These are phyloP conservation scores for Drosophila birchii DNA, from an alignment of 2,888 invertebrate species.

Conservation along the genomic window DNA sequence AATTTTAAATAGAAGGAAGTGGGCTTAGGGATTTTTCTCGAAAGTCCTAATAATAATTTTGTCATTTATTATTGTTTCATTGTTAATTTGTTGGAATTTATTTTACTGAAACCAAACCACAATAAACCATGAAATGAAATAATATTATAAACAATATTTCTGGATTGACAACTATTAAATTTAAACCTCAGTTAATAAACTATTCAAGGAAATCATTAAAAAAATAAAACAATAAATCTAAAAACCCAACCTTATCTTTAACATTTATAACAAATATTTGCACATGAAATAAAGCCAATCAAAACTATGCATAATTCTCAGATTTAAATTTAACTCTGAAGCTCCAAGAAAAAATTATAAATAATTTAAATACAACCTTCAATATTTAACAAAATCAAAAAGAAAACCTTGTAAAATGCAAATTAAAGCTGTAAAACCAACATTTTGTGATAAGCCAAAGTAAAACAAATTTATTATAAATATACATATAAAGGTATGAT, in stretches of 20 bases:
- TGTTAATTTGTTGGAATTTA: neutral
- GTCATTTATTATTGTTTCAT: too few relatives aligned
- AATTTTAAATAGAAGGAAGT: too few relatives aligned
- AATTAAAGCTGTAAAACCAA: slow-evolving; percentile 6
- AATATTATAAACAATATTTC: neutral
- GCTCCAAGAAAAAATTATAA: neutral
- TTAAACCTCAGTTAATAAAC: neutral
- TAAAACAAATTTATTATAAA: slow-evolving; percentile 11
- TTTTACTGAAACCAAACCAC: neutral
- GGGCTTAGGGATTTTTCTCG: too few relatives aligned
- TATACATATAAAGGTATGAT: neutral
- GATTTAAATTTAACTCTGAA: neutral
- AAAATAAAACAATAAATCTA: neutral
- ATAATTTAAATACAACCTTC: neutral
- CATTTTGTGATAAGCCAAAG: neutral
- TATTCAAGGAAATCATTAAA: neutral
- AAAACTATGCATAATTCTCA: neutral
- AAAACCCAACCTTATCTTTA: neutral
- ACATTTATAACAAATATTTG: neutral
- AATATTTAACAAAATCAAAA: neutral
- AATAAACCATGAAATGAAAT: neutral
- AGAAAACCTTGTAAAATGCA: slow-evolving; percentile 14
- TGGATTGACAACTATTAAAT: neutral
- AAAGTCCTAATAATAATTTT: too few relatives aligned
- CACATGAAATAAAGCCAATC: neutral